Evolutionary conservation across 2,797 vertebrate species (phyloP), one percentile per base, ranked within the genome.

Genomic region (Limosa lapponica): DNA sequence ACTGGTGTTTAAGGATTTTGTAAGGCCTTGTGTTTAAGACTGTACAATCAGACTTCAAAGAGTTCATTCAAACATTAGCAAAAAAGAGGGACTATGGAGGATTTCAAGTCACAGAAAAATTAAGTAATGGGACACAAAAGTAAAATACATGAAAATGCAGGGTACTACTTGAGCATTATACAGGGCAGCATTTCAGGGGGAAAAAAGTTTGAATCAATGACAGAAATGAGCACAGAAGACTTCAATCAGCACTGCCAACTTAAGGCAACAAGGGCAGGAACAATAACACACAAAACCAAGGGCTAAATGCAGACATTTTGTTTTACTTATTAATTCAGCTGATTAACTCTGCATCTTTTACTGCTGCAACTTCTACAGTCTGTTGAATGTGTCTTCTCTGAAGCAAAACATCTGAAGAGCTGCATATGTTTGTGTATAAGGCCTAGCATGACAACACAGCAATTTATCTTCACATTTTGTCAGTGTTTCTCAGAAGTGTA

Each of bases 401-500:
- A 96, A 95, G 52, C 34, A 87, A 66, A 62, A 82, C 32, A 46
- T 96, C 85, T 95, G 67, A 96, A 82, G 81, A 90, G 46, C 19
- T 80, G 37, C 64, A 67, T 90, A 59, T 52, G 37, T 87, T 79
- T 89, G 36, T 46, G 27, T 89, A 64, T n/a, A 89, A 80, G 22
- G 52, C 73, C 84, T 16, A 87, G 58, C 39, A 41, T 24, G 46
- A 75, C 48, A 95, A 87, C 34, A 43, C 30, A 51, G 71, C 18
- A 59, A 67, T 70, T 85, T 89, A 61, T 87, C 73, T 95, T 87
- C 41, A 82, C 70, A 77, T 95, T 93, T 87, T 80, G 70, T 77
- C 66, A 59, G 28, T 69, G 70, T 87, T 89, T 94, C 69, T 92
- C 44, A 1, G 64, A 94, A 90, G 43, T 30, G 13, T 82, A 93